Conservation (phyloP, 2,888 invertebrate genomes). For the Synanthedon myopaeformis region DNA sequence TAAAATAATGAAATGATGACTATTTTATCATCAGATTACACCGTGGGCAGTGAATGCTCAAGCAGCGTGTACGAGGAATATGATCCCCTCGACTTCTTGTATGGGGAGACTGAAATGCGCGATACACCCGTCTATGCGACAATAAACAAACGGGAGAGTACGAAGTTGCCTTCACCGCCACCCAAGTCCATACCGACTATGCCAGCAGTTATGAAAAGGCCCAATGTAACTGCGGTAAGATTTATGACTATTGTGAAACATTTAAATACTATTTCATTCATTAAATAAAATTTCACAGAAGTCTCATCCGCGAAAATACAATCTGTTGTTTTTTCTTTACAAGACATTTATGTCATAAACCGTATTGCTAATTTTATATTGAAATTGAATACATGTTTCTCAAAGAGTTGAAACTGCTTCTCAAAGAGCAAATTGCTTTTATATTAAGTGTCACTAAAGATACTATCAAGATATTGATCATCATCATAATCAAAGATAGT, state of each 20-base stretch:
- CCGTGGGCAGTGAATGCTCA: slow-evolving; percentile 48
- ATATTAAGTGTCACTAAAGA: too few relatives aligned
- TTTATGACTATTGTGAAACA: not conserved
- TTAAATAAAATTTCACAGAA: too few relatives aligned
- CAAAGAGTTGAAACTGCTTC: not conserved
- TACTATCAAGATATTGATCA: too few relatives aligned
- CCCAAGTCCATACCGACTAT: slow-evolving; percentile 53
- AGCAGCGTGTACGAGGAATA: slow-evolving; percentile 65
- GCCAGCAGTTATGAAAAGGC: slow-evolving; percentile 42
- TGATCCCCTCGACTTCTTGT: slow-evolving; percentile 61
- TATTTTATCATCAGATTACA: slow-evolving; percentile 34
- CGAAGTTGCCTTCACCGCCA: slow-evolving; percentile 53
- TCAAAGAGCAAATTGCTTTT: too few relatives aligned
- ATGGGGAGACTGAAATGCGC: slow-evolving; percentile 62
- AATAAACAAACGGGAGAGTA: slow-evolving; percentile 43
- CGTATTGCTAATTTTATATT: not conserved
- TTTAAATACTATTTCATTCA: too few relatives aligned
- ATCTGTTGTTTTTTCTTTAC: too few relatives aligned
- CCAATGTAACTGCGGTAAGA: slow-evolving; percentile 59
- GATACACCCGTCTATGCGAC: slow-evolving; percentile 57
- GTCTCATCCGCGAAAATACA: too few relatives aligned
- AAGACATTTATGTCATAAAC: too few relatives aligned
- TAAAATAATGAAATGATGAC: not conserved
- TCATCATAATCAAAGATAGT: too few relatives aligned
- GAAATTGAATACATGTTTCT: not conserved